Evolutionary conservation across 2,888 invertebrate genomes (phyloP).

Genomic region (Drosophila eohydei): DNA sequence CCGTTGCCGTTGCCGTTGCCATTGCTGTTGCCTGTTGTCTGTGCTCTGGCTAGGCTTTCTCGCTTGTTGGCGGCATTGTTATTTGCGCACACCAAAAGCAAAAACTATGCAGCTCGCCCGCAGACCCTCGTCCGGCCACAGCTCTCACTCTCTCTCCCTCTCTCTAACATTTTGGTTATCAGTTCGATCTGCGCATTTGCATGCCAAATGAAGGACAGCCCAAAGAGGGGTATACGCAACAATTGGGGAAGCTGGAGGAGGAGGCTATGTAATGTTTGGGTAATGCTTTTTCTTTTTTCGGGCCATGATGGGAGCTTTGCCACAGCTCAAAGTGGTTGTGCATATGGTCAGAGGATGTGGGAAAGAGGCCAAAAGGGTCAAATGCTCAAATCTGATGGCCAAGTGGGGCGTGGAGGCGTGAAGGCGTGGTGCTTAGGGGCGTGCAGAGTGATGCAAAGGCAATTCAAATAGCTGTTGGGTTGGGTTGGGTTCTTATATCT

Average conservation of each 20-base stretch:
- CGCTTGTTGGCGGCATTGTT: slow-evolving; percentile 65
- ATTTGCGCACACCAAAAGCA: slow-evolving; percentile 67
- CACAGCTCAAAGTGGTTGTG: slow-evolving; percentile 68
- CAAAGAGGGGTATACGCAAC: slow-evolving; percentile 22
- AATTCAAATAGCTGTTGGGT: slow-evolving; percentile 35
- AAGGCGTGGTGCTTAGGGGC: slow-evolving; percentile 11
- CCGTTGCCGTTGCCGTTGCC: background rate
- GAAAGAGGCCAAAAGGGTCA: slow-evolving; percentile 63
- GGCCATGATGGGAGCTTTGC: slow-evolving; percentile 63
- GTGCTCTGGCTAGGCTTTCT: slow-evolving; percentile 54
- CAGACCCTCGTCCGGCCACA: background rate
- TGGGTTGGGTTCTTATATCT: slow-evolving; percentile 12
- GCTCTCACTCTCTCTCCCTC: background rate
- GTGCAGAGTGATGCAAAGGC: slow-evolving; percentile 22
- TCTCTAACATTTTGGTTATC: slow-evolving; percentile 66
- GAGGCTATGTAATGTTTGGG: slow-evolving; percentile 48
- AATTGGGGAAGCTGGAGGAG: slow-evolving; percentile 6
- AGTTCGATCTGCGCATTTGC: slow-evolving; percentile 78
- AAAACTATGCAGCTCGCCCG: slow-evolving; percentile 42
- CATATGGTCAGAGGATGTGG: slow-evolving; percentile 62
- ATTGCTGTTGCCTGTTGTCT: slow-evolving; percentile 22
- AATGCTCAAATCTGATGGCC: slow-evolving; percentile 43
- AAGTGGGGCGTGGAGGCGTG: background rate
- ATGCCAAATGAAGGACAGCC: slow-evolving; percentile 71
- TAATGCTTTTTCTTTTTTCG: slow-evolving; percentile 42